A percentile compares a stretch with the other conserved stretches of the same genome.
These are phyloP conservation scores for Ramphastos sulfuratus DNA, from an alignment of 2,113 vertebrate genomes.

Conservation along the genomic window DNA sequence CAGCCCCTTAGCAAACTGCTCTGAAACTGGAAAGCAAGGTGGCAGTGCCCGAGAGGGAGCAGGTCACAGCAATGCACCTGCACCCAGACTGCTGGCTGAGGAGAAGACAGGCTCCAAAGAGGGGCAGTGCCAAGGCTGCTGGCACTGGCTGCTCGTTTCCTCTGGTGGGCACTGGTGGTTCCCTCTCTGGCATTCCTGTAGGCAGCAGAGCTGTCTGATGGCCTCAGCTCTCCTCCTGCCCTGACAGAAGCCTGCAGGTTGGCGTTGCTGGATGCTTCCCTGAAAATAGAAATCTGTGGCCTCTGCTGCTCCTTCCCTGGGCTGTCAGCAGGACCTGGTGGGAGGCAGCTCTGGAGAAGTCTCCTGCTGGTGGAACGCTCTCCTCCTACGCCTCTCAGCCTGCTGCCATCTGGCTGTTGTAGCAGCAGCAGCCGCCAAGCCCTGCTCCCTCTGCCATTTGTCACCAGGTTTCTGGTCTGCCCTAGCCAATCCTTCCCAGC, in stretches of 20 bases:
- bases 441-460: neutral
- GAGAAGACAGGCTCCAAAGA: neutral
- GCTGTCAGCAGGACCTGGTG: neutral
- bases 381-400: neutral
- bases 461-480: neutral
- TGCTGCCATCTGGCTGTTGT: neutral
- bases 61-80: fast-evolving
- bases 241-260: neutral
- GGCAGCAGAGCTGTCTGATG: neutral
- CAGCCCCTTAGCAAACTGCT: neutral
- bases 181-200: neutral
- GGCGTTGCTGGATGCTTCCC: neutral
- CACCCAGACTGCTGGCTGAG: neutral
- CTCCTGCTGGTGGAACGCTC: neutral
- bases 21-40: neutral
- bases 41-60: neutral
- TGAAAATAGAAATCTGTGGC: neutral
- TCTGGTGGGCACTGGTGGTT: neutral
- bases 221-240: neutral
- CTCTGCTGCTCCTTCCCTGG: neutral
- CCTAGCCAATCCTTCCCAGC: neutral
- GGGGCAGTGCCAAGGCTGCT: neutral
- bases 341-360: neutral
- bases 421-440: neutral
- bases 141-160: neutral